Evolutionary conservation across 2,113 vertebrate species (phyloP).

Genomic region (Gadus macrocephalus): DNA sequence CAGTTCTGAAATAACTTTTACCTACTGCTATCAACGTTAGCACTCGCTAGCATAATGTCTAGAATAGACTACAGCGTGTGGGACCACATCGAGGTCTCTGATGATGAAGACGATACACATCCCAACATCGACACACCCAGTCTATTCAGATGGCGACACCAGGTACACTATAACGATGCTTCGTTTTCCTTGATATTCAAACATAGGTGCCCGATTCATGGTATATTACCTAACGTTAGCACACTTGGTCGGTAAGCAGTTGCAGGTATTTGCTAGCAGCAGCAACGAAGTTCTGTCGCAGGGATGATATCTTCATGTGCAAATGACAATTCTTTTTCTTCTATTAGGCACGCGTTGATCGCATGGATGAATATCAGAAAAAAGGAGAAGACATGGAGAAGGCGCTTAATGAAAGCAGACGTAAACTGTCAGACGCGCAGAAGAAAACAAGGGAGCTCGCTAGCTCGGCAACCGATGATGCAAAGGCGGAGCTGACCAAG

Average conservation of each 20-base stretch:
- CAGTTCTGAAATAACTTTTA: neutral
- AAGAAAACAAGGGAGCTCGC: constrained; percentile 76
- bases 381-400: constrained; percentile 82
- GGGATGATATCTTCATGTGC: too few species aligned
- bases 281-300: too few species aligned
- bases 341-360: constrained; percentile 85
- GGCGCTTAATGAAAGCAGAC: constrained; percentile 70
- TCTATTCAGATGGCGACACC: constrained; percentile 93
- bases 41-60: constrained; percentile 50
- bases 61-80: constrained; percentile 94
- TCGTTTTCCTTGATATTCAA: too few species aligned
- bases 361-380: constrained; percentile 89
- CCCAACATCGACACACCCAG: constrained; percentile 97
- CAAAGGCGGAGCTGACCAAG: constrained; percentile 70
- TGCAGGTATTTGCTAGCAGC: too few species aligned
- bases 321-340: neutral
- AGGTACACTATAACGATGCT: constrained; percentile 67
- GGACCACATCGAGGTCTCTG: constrained; percentile 97
- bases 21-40: constrained; percentile 46
- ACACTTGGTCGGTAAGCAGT: too few species aligned
- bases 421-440: constrained; percentile 79
- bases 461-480: constrained; percentile 18
- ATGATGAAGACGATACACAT: constrained; percentile 94
- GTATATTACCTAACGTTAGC: too few species aligned
- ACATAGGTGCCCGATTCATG: too few species aligned